phyloP scores from a whole-genome alignment of 2,113 vertebrate species.

The Pyxicephalus adspersus region DNA sequence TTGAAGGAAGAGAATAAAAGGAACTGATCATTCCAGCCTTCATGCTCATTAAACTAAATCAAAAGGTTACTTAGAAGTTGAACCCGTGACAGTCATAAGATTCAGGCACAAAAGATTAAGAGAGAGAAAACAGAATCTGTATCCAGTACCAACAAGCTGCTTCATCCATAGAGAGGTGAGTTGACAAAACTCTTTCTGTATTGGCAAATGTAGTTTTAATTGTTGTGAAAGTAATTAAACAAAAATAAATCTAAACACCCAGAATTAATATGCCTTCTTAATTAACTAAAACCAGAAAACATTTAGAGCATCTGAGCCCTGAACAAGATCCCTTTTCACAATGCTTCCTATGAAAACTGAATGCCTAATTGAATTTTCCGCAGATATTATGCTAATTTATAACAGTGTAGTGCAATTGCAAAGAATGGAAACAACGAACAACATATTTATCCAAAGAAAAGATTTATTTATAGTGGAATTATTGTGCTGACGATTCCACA shows the following conservation, averaged over 20 bases:
- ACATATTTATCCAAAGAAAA: too few relatives aligned
- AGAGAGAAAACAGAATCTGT: slow-evolving; percentile 5
- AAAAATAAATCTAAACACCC: not conserved
- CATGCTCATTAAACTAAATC: slow-evolving; percentile 48
- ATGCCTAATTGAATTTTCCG: slow-evolving; percentile 1
- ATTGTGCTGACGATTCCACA: too few relatives aligned
- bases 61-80: slow-evolving; percentile 35
- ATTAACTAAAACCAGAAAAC: not conserved
- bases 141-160: slow-evolving; percentile 6
- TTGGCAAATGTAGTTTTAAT: not conserved
- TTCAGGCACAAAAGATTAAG: slow-evolving; percentile 41
- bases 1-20: slow-evolving; percentile 8
- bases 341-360: not conserved
- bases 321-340: not conserved
- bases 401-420: not conserved
- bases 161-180: slow-evolving; percentile 24
- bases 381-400: not conserved
- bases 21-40: not conserved
- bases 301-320: not conserved
- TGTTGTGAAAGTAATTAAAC: not conserved
- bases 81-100: slow-evolving; percentile 48
- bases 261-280: not conserved
- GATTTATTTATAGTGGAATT: too few relatives aligned
- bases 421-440: not conserved
- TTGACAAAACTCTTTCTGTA: not conserved